phyloP scores from a whole-genome alignment of 2,888 invertebrate species.

The Colletes collaris region DNA sequence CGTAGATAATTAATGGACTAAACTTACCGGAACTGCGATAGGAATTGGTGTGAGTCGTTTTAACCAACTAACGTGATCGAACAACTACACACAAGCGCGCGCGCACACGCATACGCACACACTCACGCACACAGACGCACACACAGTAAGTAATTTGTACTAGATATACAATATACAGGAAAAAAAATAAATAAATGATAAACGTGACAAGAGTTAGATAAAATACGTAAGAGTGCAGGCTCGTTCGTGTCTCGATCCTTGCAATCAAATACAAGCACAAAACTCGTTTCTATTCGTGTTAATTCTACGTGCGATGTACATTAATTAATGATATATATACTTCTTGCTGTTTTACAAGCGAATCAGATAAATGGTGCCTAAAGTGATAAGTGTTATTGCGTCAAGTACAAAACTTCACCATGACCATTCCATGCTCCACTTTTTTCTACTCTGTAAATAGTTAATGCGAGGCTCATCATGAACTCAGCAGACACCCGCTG shows the following conservation, averaged over 20 bases:
- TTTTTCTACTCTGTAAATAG: constrained; percentile 54
- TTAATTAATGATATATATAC: constrained; percentile 33
- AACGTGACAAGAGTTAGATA: constrained; percentile 55
- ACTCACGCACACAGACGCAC: neutral
- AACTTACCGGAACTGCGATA: constrained; percentile 79
- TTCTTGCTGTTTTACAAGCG: constrained; percentile 52
- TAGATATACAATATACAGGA: constrained; percentile 41
- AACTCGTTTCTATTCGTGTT: constrained; percentile 51
- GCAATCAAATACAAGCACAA: constrained; percentile 58
- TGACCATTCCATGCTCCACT: constrained; percentile 68
- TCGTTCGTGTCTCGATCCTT: constrained; percentile 65
- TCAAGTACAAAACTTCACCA: constrained; percentile 46
- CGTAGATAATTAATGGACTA: constrained; percentile 66
- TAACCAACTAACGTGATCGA: constrained; percentile 75
- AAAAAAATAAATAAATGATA: constrained; percentile 33
- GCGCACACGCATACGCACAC: constrained; percentile 30
- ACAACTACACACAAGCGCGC: constrained; percentile 63
- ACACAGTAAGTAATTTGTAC: constrained; percentile 12
- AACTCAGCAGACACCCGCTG: constrained; percentile 58
- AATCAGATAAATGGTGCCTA: constrained; percentile 52
- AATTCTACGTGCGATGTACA: constrained; percentile 63
- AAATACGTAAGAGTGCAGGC: constrained; percentile 73
- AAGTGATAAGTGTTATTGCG: constrained; percentile 43
- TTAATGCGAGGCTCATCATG: constrained; percentile 52
- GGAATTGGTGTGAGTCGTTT: constrained; percentile 76